A percentile compares a stretch with the other conserved stretches of the same genome.
phyloP scores from a whole-genome alignment of 2,113 vertebrate genomes.

The Anhinga rufa region DNA sequence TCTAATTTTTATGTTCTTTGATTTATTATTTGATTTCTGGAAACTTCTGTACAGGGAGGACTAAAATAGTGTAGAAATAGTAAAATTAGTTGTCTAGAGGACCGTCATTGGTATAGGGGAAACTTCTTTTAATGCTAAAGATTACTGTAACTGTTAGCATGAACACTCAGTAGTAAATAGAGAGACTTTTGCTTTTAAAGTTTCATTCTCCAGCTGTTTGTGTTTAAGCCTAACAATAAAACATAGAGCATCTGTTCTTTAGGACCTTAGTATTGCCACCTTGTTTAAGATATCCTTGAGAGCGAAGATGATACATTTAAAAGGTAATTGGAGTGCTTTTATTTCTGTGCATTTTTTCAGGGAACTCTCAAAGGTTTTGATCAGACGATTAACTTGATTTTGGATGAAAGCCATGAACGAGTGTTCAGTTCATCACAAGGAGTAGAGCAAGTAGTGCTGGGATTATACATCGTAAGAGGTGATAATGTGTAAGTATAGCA shows the following conservation, averaged over 20 bases:
- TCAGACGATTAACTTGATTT: slow-evolving; percentile 98
- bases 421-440: slow-evolving; percentile 99
- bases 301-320: background rate
- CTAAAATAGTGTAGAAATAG: background rate
- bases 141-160: background rate
- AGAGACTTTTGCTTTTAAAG: background rate
- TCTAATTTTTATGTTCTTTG: background rate
- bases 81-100: background rate
- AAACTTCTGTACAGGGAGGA: background rate
- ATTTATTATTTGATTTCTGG: background rate
- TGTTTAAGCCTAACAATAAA: background rate
- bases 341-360: slow-evolving; percentile 59
- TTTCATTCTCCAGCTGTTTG: background rate
- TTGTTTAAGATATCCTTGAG: background rate
- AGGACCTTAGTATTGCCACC: background rate
- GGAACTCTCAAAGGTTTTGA: slow-evolving; percentile 98
- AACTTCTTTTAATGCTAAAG: background rate
- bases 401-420: slow-evolving; percentile 97
- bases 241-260: background rate
- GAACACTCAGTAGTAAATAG: background rate
- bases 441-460: slow-evolving; percentile 97
- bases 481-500: slow-evolving; percentile 93
- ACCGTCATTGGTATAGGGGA: background rate
- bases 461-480: slow-evolving; percentile 95
- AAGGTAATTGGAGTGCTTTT: background rate